phyloP scores from a whole-genome alignment of 2,888 invertebrate genomes.

The Cephalotes varians region DNA sequence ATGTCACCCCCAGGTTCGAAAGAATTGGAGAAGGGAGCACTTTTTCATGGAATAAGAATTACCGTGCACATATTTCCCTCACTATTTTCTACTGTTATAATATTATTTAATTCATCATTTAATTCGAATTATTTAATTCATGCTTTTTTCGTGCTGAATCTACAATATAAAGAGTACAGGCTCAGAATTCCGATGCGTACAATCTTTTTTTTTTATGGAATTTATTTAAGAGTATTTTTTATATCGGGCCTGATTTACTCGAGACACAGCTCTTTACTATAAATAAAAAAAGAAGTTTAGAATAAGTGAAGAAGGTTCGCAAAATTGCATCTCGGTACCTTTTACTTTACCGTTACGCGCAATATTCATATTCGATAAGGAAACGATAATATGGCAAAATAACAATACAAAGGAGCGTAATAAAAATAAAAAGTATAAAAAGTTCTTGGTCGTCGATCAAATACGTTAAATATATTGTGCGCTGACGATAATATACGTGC shows the following conservation, averaged over 20 bases:
- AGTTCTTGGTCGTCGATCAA: not conserved
- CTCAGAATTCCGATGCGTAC: not conserved
- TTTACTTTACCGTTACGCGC: constrained; percentile 14
- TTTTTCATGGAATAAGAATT: not conserved
- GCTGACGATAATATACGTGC: constrained; percentile 14
- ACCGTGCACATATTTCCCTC: not conserved
- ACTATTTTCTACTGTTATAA: not conserved
- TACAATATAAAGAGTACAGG: not conserved
- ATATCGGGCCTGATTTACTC: constrained; percentile 5
- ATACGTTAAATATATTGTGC: constrained; percentile 40
- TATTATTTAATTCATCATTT: not conserved
- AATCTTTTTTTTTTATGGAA: not conserved
- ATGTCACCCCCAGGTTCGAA: not conserved
- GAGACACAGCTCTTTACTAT: not conserved
- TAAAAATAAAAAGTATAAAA: constrained; percentile 21
- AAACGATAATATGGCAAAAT: constrained; percentile 15
- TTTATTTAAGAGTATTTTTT: not conserved
- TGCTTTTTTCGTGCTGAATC: not conserved
- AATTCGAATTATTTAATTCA: not conserved
- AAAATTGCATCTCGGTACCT: constrained; percentile 28
- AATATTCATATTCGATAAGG: constrained; percentile 26
- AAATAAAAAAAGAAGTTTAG: constrained; percentile 21
- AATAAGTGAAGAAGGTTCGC: constrained; percentile 10
- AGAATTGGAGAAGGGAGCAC: not conserved
- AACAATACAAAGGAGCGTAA: constrained; percentile 13